A percentile compares a stretch with the other conserved stretches of the same genome.
Evolutionary conservation across 2,888 invertebrate species (phyloP).

Genomic region (Euclidia mi): DNA sequence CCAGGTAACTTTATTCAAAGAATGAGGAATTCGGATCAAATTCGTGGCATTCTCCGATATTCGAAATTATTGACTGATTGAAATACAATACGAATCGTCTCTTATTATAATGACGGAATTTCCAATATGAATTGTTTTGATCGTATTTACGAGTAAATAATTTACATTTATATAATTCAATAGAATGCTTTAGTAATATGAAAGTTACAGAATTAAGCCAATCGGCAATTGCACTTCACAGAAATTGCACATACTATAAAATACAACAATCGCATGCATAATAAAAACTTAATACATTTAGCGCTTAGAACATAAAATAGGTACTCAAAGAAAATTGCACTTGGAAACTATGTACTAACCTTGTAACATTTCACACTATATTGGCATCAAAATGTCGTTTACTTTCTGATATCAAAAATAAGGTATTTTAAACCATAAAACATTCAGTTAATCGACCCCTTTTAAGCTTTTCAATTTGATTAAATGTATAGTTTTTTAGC

Average conservation of each 20-base stretch:
- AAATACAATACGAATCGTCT: conserved; percentile 1
- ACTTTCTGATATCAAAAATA: no score
- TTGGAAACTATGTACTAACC: conserved; percentile 22
- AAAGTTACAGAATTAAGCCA: no score
- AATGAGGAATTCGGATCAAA: no score
- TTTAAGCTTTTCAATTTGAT: conserved; percentile 36
- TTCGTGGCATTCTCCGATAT: no score
- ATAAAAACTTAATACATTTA: neutral
- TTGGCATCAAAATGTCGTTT: neutral
- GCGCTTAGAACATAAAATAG: neutral
- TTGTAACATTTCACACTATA: no score
- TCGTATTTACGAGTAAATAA: neutral
- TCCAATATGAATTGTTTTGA: neutral
- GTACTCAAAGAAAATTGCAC: neutral
- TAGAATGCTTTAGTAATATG: no score
- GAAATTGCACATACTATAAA: neutral
- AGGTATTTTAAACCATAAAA: conserved; percentile 7
- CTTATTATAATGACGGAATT: conserved; percentile 12
- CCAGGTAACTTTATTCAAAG: no score
- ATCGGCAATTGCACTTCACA: neutral
- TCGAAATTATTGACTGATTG: no score
- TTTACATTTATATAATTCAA: neutral
- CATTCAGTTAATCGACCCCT: conserved; percentile 26
- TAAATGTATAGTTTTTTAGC: conserved; percentile 48
- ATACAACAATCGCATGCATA: neutral